A percentile compares a stretch with the other conserved stretches of the same genome.
These are phyloP conservation scores for Heliconius charithonia DNA, from an alignment of 2,888 invertebrate genomes.

Conservation along the genomic window DNA sequence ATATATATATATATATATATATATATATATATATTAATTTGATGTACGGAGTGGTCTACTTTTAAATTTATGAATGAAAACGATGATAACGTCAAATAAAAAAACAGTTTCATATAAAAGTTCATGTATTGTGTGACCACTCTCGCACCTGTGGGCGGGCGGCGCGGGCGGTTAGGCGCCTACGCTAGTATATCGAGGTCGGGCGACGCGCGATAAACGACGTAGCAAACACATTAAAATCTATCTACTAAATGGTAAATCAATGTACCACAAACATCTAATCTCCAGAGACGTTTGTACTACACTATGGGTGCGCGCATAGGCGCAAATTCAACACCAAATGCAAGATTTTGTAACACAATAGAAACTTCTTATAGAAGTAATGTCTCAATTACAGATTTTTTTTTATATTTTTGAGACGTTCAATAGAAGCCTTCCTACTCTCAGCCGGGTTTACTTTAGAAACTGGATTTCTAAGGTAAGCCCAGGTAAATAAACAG, in stretches of 20 bases:
- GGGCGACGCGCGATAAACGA: constrained; percentile 31
- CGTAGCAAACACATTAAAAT: constrained; percentile 27
- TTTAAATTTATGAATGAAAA: constrained; percentile 40
- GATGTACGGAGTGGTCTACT: too few relatives aligned
- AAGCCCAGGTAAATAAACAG: background rate
- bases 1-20: too few relatives aligned
- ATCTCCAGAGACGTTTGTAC: background rate
- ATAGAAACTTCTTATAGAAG: background rate
- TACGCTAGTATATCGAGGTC: constrained; percentile 66
- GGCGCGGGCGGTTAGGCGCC: constrained; percentile 65
- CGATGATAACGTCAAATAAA: constrained; percentile 28
- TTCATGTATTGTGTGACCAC: constrained; percentile 42
- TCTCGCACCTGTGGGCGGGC: constrained; percentile 68
- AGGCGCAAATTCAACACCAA: background rate
- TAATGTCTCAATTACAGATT: too few relatives aligned
- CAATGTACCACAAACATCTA: background rate
- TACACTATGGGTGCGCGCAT: background rate
- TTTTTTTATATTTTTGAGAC: background rate
- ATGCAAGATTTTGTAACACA: constrained; percentile 18
- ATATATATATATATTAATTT: too few relatives aligned
- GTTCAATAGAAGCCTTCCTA: background rate
- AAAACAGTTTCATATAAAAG: constrained; percentile 24
- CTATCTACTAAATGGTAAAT: constrained; percentile 7
- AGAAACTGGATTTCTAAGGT: background rate
- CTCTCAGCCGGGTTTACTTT: too few relatives aligned